Base-by-base conservation (phyloP, 2,113 vertebrate genomes). In the Seriola rivoliana region DNA sequence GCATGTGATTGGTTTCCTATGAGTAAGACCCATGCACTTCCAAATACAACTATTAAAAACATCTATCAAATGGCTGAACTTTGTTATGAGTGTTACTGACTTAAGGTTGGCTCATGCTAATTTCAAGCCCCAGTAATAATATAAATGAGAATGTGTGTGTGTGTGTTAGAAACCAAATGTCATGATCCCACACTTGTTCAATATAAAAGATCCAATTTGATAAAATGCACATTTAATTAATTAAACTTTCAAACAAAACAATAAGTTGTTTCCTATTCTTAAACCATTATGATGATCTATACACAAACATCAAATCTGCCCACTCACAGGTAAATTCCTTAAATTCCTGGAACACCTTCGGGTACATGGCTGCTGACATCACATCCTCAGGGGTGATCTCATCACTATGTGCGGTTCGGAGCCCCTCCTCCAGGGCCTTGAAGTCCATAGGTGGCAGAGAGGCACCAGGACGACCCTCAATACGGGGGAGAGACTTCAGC, bases 301-400 rank as follows among this genome's bases (percentile, higher is more conserved):
- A 11, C n/a, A 70, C 7, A 23, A 10, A 6, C 34, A 9, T 75
- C 17, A 57, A 8, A 12, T 38, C 1, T 0, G 14, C 23, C 3
- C 2, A 82, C 92, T 89, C 57, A 93, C 93, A 19, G 0, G 95
- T 95, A 71, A 99, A 99, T 0, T 97, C 95, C 80, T 97, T 96
- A 86, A 95, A 98, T 46, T 97, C 96, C 38, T 96, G 94, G 87
- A 97, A 99, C 46, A 98, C 97, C 5, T 98, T 97, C 0, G 97
- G 97, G 81, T 98, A 99, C 95, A 98, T 98, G 58, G 97, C 97
- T 0, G 97, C 96, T 0, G 97, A 99, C 82, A 98, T 96, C 70
- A 99, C 95, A 0, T 99, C 97, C 88, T 99, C 97, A 0, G 97
- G 93, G 34, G 95, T 95, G 81, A 98, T 95, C 1, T 97, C 96